Conservation (phyloP, 2,797 vertebrate genomes). For the Enteromius mattozi region DNA sequence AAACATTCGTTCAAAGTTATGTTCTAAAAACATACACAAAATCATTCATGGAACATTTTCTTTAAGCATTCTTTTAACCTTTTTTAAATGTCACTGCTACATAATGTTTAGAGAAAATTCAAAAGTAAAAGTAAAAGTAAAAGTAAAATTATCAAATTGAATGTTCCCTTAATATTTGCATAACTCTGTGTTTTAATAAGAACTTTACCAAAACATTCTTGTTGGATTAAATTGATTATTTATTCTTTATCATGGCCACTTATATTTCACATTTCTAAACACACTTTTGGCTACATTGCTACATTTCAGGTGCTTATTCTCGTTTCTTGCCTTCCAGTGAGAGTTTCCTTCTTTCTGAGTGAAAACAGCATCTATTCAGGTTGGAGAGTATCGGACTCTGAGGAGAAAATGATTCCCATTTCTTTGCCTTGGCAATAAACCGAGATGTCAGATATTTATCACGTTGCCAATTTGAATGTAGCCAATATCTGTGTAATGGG, state of each 20-base stretch:
- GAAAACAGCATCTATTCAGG: constrained; percentile 28
- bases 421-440: constrained; percentile 56
- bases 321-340: neutral
- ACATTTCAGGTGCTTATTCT: neutral
- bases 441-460: constrained; percentile 74
- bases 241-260: neutral
- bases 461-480: constrained; percentile 77
- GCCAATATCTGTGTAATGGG: constrained; percentile 81
- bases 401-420: constrained; percentile 51
- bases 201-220: neutral
- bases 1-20: neutral
- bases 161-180: neutral
- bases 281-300: neutral
- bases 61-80: neutral
- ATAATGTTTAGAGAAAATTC: neutral
- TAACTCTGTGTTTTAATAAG: neutral
- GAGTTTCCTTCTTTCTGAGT: constrained; percentile 20
- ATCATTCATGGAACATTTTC: neutral
- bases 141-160: neutral
- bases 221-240: neutral
- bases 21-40: neutral
- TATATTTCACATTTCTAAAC: neutral
- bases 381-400: constrained; percentile 34
- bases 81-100: neutral
- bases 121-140: no score